Evolutionary conservation across 2,888 invertebrate genomes (phyloP), one percentile per base, ranked within the genome.

Genomic region (Ctenicera cuprea): DNA sequence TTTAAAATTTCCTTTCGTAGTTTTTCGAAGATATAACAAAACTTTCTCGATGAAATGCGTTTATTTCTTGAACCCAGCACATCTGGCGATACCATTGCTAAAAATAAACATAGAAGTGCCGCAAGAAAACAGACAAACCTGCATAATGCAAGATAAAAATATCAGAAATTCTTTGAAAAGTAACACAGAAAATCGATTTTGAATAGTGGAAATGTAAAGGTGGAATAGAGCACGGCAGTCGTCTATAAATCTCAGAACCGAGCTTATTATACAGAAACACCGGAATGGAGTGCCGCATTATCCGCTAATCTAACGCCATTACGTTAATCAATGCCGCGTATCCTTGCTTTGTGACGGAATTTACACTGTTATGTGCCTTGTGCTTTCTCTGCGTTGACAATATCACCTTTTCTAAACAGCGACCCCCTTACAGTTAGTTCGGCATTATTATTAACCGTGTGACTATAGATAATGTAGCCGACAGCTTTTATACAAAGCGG

Each of bases 291-390:
- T 68, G 45, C 41, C 62, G 45, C 57, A 57, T 71, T 67, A 74
- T 71, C 43, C 63, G 48, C 62, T 71, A 74, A 74, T 74, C 71
- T 74, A 50, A 50, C 54, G 38, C 63, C 63, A 74, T 74, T 70
- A 74, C 54, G 45, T 63, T 74, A 74, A 74, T 74, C 70, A 66
- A 70, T 69, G 64, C 57, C 41, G 64, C 45, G 72, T 50, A 54
- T 68, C 16, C 38, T 64, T 45, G 73, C 66, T 57, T 70, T 59
- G 59, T 63, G 54, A 57, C 33, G 37, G 62, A 68, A 62, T 62
- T 38, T 50, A 54, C 41, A 30, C 54, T 26, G 45, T 43, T 30
- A 57, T 45, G 57, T 52, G 20, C 33, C 26, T 52, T 26, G 38
- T 3, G 54, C 33, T 22, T 16, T 52, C 33, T 62, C 14, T 30